phyloP scores from a whole-genome alignment of 37 sponge, comb jelly and placozoan species.

The Beroe ovata region DNA sequence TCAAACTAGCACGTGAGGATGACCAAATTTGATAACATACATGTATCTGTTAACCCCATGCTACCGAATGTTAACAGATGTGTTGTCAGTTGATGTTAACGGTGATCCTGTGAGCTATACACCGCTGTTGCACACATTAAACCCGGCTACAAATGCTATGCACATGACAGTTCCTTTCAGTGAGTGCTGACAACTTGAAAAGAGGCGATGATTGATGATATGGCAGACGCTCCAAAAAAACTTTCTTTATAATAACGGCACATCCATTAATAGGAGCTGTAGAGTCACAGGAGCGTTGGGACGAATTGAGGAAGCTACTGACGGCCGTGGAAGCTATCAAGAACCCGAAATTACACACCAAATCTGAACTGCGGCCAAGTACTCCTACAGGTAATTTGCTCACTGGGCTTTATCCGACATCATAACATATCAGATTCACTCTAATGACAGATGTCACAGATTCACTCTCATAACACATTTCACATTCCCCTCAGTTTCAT shows the following conservation, averaged over 20 bases:
- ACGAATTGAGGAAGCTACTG: conserved; percentile 26
- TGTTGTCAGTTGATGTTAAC: conserved; percentile 9
- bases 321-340: conserved; percentile 1
- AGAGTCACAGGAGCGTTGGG: conserved; percentile 19
- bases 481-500: no score
- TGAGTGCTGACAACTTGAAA: no score
- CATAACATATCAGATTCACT: no score
- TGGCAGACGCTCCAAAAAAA: no score
- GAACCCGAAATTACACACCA: not conserved
- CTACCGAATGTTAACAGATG: no score
- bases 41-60: no score
- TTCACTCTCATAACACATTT: no score
- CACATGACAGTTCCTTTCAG: conserved; percentile 14
- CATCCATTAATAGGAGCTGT: conserved; percentile 17
- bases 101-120: conserved; percentile 47
- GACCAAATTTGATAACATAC: no score
- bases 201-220: no score
- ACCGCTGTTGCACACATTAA: not conserved
- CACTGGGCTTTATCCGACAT: no score
- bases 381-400: not conserved
- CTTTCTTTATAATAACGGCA: no score
- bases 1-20: not conserved
- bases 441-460: no score
- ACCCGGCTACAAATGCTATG: not conserved
- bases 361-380: not conserved